Evolutionary conservation across 2,888 invertebrate species (phyloP).

Genomic region (Catonia carolina): DNA sequence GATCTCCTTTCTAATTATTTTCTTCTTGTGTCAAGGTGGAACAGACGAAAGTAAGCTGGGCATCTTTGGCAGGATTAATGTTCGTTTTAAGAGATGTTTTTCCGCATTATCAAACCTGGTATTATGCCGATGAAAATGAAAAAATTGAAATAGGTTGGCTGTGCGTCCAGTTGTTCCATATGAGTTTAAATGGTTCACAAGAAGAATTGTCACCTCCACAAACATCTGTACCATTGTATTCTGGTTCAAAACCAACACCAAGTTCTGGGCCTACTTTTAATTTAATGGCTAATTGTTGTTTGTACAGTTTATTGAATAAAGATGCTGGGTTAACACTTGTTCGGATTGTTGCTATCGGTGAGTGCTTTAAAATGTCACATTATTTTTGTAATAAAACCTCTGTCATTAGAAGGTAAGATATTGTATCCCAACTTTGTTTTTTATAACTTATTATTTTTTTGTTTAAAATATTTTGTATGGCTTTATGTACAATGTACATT

Average conservation of each 20-base stretch:
- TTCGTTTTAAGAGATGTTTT: conserved; percentile 22
- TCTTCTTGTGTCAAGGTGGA: too few relatives aligned
- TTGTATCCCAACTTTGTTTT: too few relatives aligned
- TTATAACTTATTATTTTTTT: too few relatives aligned
- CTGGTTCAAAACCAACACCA: not conserved
- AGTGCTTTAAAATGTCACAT: too few relatives aligned
- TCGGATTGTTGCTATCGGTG: conserved; percentile 19
- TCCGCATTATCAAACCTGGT: conserved; percentile 21
- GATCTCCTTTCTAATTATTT: too few relatives aligned
- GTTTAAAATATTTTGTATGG: too few relatives aligned
- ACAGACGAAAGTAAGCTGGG: conserved; percentile 7
- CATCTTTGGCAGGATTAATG: conserved; percentile 19
- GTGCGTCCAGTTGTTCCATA: conserved; percentile 15
- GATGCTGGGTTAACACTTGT: conserved; percentile 19
- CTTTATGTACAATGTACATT: too few relatives aligned
- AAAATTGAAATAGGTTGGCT: conserved; percentile 15
- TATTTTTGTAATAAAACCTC: too few relatives aligned
- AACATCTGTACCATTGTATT: not conserved
- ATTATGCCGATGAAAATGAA: conserved; percentile 16
- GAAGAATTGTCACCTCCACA: conserved; percentile 11
- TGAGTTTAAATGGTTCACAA: conserved; percentile 6
- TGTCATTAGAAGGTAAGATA: too few relatives aligned
- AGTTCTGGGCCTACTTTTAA: conserved; percentile 12
- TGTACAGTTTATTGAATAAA: conserved; percentile 20
- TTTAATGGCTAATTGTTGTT: conserved; percentile 18